A percentile compares a stretch with the other conserved stretches of the same genome.
Conservation (phyloP, 2,888 invertebrate species). For the Oscheius sp. region DNA sequence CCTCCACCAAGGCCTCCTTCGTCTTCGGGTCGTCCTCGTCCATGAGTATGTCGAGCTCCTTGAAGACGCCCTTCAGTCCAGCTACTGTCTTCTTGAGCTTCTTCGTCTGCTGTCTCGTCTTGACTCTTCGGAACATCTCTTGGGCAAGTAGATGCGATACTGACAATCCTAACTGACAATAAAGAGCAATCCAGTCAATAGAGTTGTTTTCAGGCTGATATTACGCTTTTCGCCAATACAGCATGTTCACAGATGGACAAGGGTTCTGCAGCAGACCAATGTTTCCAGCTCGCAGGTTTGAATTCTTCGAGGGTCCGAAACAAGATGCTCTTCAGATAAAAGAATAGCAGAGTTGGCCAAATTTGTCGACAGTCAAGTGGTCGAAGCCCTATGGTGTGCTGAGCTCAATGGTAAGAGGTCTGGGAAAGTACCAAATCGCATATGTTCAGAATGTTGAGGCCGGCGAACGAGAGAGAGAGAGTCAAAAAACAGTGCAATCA, state of each 20-base stretch:
- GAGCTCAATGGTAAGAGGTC: slow-evolving; percentile 49
- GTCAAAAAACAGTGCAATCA: slow-evolving; percentile 20
- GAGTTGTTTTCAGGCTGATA: slow-evolving; percentile 56
- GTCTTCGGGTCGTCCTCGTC: no score
- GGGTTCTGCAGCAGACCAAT: slow-evolving; percentile 55
- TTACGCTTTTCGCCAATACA: slow-evolving; percentile 62
- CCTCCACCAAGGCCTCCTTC: no score
- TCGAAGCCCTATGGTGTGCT: slow-evolving; percentile 68
- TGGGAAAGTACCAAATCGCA: background rate
- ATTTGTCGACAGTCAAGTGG: slow-evolving; percentile 67
- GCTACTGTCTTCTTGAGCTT: no score
- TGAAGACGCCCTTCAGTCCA: no score
- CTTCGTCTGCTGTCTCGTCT: no score
- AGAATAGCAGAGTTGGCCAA: slow-evolving; percentile 64
- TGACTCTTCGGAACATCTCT: no score
- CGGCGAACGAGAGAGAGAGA: no score
- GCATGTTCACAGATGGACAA: slow-evolving; percentile 56
- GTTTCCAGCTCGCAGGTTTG: slow-evolving; percentile 58
- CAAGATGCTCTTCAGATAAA: slow-evolving; percentile 48
- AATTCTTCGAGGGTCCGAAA: no score
- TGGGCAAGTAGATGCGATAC: background rate
- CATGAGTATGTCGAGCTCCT: no score
- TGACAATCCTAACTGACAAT: background rate
- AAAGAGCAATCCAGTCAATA: background rate
- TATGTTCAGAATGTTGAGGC: no score